These are phyloP conservation scores for Oryzias sinensis DNA, from an alignment of 2,797 vertebrate species.

Conservation along the genomic window DNA sequence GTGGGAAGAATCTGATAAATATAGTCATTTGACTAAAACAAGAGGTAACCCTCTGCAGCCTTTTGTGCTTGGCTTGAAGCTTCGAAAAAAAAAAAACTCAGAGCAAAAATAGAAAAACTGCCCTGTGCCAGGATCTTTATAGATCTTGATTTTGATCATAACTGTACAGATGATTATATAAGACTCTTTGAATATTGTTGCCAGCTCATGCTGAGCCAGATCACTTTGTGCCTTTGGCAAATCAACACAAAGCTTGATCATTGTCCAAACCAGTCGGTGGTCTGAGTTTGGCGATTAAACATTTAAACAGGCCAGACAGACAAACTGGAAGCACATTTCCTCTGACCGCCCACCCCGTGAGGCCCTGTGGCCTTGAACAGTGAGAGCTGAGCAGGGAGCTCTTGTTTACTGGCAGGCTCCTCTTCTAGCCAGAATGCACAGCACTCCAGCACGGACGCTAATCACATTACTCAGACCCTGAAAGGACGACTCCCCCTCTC, in stretches of 20 bases:
- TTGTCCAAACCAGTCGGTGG: constrained; percentile 29
- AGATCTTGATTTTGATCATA: constrained; percentile 50
- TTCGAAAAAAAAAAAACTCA: constrained; percentile 2
- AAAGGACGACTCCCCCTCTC: constrained; percentile 41
- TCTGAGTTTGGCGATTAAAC: constrained; percentile 52
- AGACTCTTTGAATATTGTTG: constrained; percentile 55
- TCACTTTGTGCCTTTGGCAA: constrained; percentile 42
- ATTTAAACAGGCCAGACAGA: constrained; percentile 46
- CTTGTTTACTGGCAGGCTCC: constrained; percentile 48
- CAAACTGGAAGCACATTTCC: constrained; percentile 29
- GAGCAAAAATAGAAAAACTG: constrained; percentile 40
- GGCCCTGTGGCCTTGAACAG: constrained; percentile 29
- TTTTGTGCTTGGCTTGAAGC: constrained; percentile 49
- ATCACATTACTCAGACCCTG: constrained; percentile 64
- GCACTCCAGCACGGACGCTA: constrained; percentile 50
- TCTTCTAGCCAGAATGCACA: constrained; percentile 45
- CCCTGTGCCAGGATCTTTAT: constrained; percentile 29
- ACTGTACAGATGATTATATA: constrained; percentile 49
- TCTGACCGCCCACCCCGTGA: constrained; percentile 33
- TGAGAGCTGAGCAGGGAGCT: constrained; percentile 14
- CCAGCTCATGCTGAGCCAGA: constrained; percentile 47
- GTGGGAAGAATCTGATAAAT: constrained; percentile 54
- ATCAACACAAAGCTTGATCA: constrained; percentile 35
- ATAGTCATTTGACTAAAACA: constrained; percentile 56
- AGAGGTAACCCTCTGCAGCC: constrained; percentile 42